Evolutionary conservation across 1,140 invertebrate species (phyloP).

Genomic region (Pachyrhynchus sulphureomaculatus): DNA sequence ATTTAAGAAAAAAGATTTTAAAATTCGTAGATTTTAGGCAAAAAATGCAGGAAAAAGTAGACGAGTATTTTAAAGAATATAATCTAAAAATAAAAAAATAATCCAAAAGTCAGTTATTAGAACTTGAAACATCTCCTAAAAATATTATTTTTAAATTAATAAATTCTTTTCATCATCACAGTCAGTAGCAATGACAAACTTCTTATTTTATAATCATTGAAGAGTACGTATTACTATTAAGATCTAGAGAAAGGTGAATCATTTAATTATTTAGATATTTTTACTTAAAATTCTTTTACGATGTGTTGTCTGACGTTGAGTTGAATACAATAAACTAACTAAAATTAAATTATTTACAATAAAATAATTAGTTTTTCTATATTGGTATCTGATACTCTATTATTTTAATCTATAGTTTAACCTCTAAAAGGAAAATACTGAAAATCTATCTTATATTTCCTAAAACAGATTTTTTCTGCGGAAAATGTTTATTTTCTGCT

Average conservation of each 20-base stretch:
- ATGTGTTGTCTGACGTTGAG: too few species aligned
- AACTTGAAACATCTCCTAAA: too few species aligned
- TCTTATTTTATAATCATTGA: neutral
- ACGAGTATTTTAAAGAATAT: too few species aligned
- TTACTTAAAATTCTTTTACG: too few species aligned
- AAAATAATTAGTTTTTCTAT: neutral
- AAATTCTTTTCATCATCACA: conserved; percentile 22
- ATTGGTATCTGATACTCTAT: neutral
- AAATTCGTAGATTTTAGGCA: too few species aligned
- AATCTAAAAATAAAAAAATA: too few species aligned
- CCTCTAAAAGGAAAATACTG: conserved; percentile 7
- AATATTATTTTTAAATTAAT: neutral
- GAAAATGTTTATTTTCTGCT: neutral
- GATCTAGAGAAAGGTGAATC: neutral
- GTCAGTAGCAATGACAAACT: conserved; percentile 19
- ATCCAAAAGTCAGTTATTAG: too few species aligned
- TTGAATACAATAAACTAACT: neutral
- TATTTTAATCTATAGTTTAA: neutral
- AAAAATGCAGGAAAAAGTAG: too few species aligned
- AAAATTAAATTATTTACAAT: neutral
- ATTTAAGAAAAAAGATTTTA: too few species aligned
- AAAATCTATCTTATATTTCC: neutral
- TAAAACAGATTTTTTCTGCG: neutral
- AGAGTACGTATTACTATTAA: neutral
- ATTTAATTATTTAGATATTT: too few species aligned